Evolutionary conservation across 1,140 invertebrate genomes (phyloP), one percentile per base, ranked within the genome.

Genomic region (Zaprionus africanus): DNA sequence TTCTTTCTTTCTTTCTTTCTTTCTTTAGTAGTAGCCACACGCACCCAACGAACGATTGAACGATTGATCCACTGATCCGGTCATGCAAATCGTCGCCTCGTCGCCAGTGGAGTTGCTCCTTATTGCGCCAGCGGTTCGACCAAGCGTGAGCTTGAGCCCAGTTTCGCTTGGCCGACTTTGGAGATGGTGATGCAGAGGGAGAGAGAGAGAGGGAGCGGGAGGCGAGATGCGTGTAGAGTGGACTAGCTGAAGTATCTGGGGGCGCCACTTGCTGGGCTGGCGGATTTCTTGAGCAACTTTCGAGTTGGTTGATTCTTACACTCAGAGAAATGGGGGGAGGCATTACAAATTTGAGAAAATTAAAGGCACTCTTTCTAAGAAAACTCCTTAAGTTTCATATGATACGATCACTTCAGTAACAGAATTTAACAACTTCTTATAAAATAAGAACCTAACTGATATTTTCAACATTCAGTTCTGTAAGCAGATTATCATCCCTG

Each of bases 1-100:
- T 46, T 7, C n/a, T 17, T 17, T 17, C 41, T 17, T 17, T n/a
- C 38, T 72, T 81, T 79, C 75, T 81, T 17, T n/a, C 38, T 72
- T 85, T 79, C 75, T 81, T 73, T 43, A 64, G 46, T 63, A 59
- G 69, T 79, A 61, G 65, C 66, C 65, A 58, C 84, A 83, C 83
- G 84, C 80, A 83, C 80, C 84, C 78, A 77, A 76, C 76, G 49
- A 82, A 76, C 76, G 49, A 82, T 81, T 75, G 57, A 49, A 24
- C 54, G 28, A 60, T 51, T 64, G 61, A 76, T 63, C 59, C 68
- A 54, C 13, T 54, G 59, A 67, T 53, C 73, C 67, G 83, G 84
- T 83, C 80, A 87, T 88, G 83, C 83, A 87, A 88, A 87, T 87
- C 83, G 80, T 59, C 67, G 68, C 68, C 26, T 56, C 74, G 68